These are phyloP conservation scores for Dynastes tityus DNA, from an alignment of 2,888 invertebrate species.

Conservation along the genomic window DNA sequence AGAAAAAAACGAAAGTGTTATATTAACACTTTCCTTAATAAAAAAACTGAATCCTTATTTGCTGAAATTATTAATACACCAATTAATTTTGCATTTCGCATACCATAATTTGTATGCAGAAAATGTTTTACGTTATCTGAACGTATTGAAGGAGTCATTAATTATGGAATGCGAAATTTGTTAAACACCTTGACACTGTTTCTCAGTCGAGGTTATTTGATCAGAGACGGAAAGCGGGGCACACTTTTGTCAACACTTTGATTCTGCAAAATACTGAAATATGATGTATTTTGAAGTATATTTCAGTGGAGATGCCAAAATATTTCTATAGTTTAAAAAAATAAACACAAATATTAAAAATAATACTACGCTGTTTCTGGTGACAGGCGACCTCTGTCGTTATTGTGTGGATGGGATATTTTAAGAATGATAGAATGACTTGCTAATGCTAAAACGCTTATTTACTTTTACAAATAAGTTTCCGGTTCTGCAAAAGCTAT, in stretches of 20 bases:
- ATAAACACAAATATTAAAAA: background rate
- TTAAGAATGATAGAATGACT: too few species aligned
- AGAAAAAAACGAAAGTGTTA: too few species aligned
- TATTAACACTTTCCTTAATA: background rate
- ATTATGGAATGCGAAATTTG: conserved; percentile 1
- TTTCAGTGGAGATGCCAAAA: background rate
- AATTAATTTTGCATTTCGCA: too few species aligned
- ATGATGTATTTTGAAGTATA: background rate
- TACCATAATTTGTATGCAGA: background rate
- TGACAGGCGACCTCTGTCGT: too few species aligned
- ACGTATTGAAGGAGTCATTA: background rate
- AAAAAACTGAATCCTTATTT: background rate
- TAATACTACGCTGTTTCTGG: too few species aligned
- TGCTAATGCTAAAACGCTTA: too few species aligned
- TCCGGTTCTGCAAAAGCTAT: too few species aligned
- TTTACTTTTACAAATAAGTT: too few species aligned
- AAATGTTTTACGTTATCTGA: conserved; percentile 2
- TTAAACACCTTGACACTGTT: conserved; percentile 14
- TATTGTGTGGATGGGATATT: too few species aligned
- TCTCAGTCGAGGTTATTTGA: background rate
- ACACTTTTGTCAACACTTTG: conserved; percentile 8
- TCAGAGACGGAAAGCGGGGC: background rate
- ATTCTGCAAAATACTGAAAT: background rate
- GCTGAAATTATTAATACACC: background rate
- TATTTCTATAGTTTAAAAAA: conserved; percentile 5